A percentile compares a stretch with the other conserved stretches of the same genome.
phyloP scores from a whole-genome alignment of 92 coral and sea anemone species.

The Nematostella vectensis region DNA sequence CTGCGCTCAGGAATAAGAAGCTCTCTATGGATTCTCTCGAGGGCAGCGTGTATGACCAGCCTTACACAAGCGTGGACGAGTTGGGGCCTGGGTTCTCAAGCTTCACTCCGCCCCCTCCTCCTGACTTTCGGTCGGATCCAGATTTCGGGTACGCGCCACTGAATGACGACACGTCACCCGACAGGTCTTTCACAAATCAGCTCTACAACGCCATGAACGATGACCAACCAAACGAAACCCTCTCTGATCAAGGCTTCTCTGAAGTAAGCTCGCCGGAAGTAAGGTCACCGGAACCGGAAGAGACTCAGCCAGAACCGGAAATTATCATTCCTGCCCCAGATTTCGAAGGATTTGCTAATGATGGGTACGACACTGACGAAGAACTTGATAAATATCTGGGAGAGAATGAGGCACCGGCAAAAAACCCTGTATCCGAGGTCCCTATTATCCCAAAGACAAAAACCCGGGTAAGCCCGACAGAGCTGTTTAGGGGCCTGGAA shows the following conservation, averaged over 20 bases:
- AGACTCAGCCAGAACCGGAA: conserved; percentile 4
- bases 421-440: conserved; percentile 1
- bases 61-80: conserved; percentile 80
- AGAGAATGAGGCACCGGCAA: neutral
- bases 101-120: conserved; percentile 67
- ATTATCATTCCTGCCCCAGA: conserved; percentile 17
- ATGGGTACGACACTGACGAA: conserved; percentile 45
- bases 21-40: conserved; percentile 54
- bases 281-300: conserved; percentile 2
- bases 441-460: neutral
- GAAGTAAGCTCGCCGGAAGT: conserved; percentile 3
- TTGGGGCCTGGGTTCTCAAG: conserved; percentile 84
- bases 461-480: neutral
- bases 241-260: conserved; percentile 8
- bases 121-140: conserved; percentile 34
- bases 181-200: conserved; percentile 38
- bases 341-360: conserved; percentile 31
- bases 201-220: conserved; percentile 15
- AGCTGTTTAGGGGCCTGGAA: neutral
- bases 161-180: conserved; percentile 7
- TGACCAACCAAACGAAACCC: conserved; percentile 6
- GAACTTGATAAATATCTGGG: conserved; percentile 31
- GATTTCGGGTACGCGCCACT: conserved; percentile 4
- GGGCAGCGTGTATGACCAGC: conserved; percentile 64
- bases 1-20: conserved; percentile 46